Evolutionary conservation across 2,888 invertebrate genomes (phyloP), one percentile per base, ranked within the genome.

Genomic region (Eristalis intricaria): DNA sequence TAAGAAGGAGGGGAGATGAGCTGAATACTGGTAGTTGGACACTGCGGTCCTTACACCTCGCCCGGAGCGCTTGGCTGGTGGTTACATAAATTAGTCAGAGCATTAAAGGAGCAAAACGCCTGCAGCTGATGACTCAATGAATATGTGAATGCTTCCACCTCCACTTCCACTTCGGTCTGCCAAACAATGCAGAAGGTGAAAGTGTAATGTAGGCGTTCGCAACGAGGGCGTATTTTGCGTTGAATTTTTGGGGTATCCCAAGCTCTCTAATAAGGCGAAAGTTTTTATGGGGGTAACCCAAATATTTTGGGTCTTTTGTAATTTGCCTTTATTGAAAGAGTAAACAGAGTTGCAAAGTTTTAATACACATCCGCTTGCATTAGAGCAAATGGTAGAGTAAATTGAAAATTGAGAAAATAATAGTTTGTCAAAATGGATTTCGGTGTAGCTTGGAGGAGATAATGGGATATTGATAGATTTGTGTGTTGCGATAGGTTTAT

Each of bases 71-170:
- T 60, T 64, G 23, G 63, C 69, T 64, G 73, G 73, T 68, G 73
- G 73, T 73, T 15, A 61, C 80, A 73, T 80, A 68, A 74, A 80
- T 80, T 80, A 80, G 68, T 80, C 60, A 74, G 74, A 68, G 61
- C 73, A 66, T 73, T 73, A 80, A 73, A 61, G 71, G 61, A 80
- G 65, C 73, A 56, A 80, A 63, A 68, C 50, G 73, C 73, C 73
- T 50, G 61, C 32, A 68, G 80, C 50, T 56, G 74, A 66, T 74
- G 66, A 68, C 56, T 80, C 68, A 63, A 38, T 65, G 64, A 38
- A 32, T 65, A 19, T 65, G 38, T 38, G 22, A 35, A 22, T 22
- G 35, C 13, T 40, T 23, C n/a, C 56, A 68, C 58, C 11, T 38
- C 13, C 56, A 56, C 29, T 56, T 60, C 38, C 61, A 43, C 50